Evolutionary conservation across 2,888 invertebrate genomes (phyloP), one percentile per base, ranked within the genome.

Genomic region (Fabriciana adippe): DNA sequence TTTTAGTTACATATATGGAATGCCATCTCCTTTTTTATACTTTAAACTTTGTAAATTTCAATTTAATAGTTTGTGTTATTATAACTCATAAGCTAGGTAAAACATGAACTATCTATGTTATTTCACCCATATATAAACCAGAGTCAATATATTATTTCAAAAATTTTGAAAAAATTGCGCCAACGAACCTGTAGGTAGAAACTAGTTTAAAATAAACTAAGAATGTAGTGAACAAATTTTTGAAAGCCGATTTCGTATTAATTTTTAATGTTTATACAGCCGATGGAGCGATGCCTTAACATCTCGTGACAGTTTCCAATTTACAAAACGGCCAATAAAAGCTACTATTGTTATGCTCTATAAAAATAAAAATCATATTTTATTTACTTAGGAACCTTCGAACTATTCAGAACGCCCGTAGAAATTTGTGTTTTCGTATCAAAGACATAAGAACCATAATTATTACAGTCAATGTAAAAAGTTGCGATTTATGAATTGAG

Each of bases 271-370:
- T 90, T 89, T 88, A 81, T 79, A 81, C 88, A 90, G 89, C 86
- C 88, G 88, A 88, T 79, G 76, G 78, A 77, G 76, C 76, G 81
- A 84, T 86, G 87, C 85, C 85, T 87, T 79, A 81, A 84, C 85
- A 79, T 81, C 87, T 85, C 81, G 85, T 87, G 87, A 87, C 87
- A 86, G 84, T 87, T 85, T 85, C 84, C 81, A 83, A 84, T 86
- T 82, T 81, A 87, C 89, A 87, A 89, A 89, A 86, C 83, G 85
- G 89, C 90, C 85, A 90, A 90, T 89, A 89, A 88, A 87, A 81
- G 80, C 78, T 74, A 76, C 86, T 81, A 86, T 89, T 89, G 88
- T 89, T 81, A 77, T 77, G 75, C 78, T 79, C 80, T 85, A 83
- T 82, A 79, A 83, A 85, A 87, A 85, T 81, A 85, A 80, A 79